Base-by-base conservation (phyloP, 2,797 vertebrate species). In the Cirrhinus molitorella region DNA sequence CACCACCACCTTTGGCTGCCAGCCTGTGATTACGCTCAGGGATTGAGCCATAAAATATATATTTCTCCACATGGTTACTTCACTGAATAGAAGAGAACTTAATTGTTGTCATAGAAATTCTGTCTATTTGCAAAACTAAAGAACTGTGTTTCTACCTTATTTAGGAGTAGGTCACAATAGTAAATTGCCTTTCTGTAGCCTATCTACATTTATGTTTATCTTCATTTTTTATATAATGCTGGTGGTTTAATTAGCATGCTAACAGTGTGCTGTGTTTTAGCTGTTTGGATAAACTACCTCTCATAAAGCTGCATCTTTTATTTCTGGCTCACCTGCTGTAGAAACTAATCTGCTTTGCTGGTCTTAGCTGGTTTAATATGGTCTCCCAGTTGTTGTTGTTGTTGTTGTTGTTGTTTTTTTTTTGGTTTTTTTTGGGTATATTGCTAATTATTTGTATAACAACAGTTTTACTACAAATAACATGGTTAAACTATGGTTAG, bases 1-100 rank as follows among this genome's bases (percentile, higher is more conserved):
- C 77, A 59, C 81, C 68, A 72, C 31, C 72, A 86, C 68, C 63
- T 85, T 81, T 77, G 65, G 70, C 74, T 40, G 23, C 73, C 37
- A 80, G 61, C 83, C 74, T 80, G 51, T 16, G 51, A 82, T 78
- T 85, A 67, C 45, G 11, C 28, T 83, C 61, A 23, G 75, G 66
- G 25, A 66, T 86, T 78, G 31, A 72, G 67, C 7, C 43, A 73
- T 71, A 59, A 77, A 61, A 72, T 79, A 68, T 7, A 16, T n/a
- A 23, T 74, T 51, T 79, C 73, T 66, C n/a, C 17, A 75, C 19
- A 77, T 51, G 57, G 47, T 23, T 67, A 40, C n/a, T 81, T 63
- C 14, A 10, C 9, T 73, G 43, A 68, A 77, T 13, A 61, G 53
- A 87, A 55, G 14, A 6, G 31, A 61, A 49, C 12, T n/a, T 51